phyloP scores from a whole-genome alignment of 2,888 invertebrate species.

The Nymphalis c-album region DNA sequence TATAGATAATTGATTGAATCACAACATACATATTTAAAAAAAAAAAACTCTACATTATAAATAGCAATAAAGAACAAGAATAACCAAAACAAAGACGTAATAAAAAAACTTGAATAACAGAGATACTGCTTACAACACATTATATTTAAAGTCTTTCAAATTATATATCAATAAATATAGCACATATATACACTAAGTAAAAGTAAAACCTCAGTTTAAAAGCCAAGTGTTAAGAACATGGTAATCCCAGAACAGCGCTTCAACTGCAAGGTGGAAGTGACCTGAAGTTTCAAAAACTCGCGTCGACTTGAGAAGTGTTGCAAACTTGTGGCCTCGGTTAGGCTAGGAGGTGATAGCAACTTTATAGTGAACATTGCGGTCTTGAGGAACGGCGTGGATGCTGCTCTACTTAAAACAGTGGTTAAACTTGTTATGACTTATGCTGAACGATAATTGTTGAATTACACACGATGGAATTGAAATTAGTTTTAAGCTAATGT shows the following conservation, averaged over 20 bases:
- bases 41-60: too few relatives aligned
- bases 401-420: slow-evolving; percentile 35
- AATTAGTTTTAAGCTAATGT: too few relatives aligned
- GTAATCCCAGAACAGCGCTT: slow-evolving; percentile 38
- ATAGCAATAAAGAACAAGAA: too few relatives aligned
- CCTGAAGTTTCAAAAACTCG: slow-evolving; percentile 41
- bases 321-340: slow-evolving; percentile 59
- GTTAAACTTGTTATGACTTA: slow-evolving; percentile 5
- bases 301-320: slow-evolving; percentile 45
- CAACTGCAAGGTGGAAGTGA: slow-evolving; percentile 39
- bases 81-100: too few relatives aligned
- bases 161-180: not conserved
- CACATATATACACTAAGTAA: slow-evolving; percentile 3
- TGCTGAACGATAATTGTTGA: not conserved
- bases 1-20: too few relatives aligned
- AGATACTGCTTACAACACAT: not conserved
- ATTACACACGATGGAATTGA: not conserved
- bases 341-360: slow-evolving; percentile 50
- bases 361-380: slow-evolving; percentile 59
- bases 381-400: slow-evolving; percentile 42
- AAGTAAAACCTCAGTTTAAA: slow-evolving; percentile 32
- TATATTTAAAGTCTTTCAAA: not conserved
- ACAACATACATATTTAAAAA: too few relatives aligned
- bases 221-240: slow-evolving; percentile 41
- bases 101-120: not conserved